phyloP scores from a whole-genome alignment of 2,797 vertebrate genomes.

The Botia almorhae region DNA sequence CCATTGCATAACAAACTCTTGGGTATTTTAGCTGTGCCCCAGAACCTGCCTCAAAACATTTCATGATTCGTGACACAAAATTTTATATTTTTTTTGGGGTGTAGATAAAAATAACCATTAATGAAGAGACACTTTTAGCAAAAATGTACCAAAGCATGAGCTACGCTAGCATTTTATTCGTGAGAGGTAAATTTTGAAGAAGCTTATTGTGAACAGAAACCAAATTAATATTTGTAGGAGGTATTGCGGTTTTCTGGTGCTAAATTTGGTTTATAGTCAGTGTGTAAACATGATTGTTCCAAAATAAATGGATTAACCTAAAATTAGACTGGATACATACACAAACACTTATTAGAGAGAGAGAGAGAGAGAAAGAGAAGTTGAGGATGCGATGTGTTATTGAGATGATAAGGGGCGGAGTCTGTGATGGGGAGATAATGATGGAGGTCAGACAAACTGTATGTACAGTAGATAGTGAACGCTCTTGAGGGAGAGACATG shows the following conservation, averaged over 20 bases:
- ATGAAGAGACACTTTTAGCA: no score
- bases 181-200: no score
- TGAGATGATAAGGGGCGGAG: slow-evolving; percentile 27
- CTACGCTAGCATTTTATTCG: no score
- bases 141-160: no score
- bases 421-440: slow-evolving; percentile 6
- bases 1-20: slow-evolving; percentile 40
- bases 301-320: slow-evolving; percentile 2
- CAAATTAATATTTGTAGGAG: no score
- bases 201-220: no score
- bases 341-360: slow-evolving; percentile 18
- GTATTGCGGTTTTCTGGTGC: no score
- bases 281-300: neutral
- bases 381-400: slow-evolving; percentile 25
- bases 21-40: neutral
- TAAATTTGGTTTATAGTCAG: neutral
- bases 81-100: no score
- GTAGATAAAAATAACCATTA: no score
- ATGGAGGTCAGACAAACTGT: slow-evolving; percentile 22
- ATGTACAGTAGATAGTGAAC: neutral
- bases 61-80: no score
- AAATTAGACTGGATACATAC: neutral
- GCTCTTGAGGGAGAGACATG: neutral
- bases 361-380: neutral
- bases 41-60: neutral